Percentiles rank a stretch among this genome's conserved stretches.
Conservation (phyloP, 35 echinoderm and acorn worm species). For the Heliocidaris erythrogramma region DNA sequence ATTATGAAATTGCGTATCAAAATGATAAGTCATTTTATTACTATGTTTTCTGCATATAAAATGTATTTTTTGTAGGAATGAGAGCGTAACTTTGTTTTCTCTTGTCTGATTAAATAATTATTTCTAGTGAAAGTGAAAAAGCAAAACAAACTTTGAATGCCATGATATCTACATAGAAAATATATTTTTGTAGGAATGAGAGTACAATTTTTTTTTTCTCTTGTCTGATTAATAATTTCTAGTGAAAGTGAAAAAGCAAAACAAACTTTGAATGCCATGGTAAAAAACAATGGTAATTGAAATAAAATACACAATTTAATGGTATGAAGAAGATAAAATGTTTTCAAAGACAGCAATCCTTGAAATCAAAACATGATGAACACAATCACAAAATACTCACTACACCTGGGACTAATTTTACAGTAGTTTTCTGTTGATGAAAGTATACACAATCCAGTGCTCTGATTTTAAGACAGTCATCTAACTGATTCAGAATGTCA, state of each 20-base stretch:
- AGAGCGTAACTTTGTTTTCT: neutral
- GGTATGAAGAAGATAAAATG: neutral
- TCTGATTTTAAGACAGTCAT: too few relatives aligned
- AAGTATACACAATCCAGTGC: neutral
- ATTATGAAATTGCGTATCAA: neutral
- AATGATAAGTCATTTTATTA: neutral
- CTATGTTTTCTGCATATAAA: neutral
- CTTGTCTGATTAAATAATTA: neutral
- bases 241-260: neutral
- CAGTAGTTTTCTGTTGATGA: neutral
- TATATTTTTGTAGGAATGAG: neutral
- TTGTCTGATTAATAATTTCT: neutral
- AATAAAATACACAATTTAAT: neutral
- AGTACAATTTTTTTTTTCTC: neutral
- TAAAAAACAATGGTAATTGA: neutral
- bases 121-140: neutral
- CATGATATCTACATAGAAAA: neutral
- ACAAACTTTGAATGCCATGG: neutral
- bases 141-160: neutral
- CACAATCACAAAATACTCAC: neutral
- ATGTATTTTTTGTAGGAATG: neutral
- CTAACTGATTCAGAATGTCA: too few relatives aligned
- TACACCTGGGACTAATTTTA: neutral
- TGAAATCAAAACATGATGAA: neutral
- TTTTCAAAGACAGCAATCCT: neutral